These are phyloP conservation scores for Euproctis similis DNA, from an alignment of 2,888 invertebrate species.

Conservation along the genomic window DNA sequence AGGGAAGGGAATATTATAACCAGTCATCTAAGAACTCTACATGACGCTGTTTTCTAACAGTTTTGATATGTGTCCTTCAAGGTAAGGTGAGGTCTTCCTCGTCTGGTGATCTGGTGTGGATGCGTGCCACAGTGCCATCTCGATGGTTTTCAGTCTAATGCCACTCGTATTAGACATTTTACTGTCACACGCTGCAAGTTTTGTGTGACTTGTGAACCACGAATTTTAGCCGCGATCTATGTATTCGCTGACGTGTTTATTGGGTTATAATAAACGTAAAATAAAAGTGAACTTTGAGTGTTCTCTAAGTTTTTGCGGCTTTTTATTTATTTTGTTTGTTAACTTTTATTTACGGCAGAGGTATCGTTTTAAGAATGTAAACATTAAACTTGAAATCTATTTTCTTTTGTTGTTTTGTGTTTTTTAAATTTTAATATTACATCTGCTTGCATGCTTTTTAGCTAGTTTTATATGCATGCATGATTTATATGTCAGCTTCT, in stretches of 20 bases:
- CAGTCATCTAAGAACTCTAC: constrained; percentile 35
- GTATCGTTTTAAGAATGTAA: constrained; percentile 23
- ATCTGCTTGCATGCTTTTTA: too few species aligned
- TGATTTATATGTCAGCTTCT: too few species aligned
- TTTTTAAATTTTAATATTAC: too few species aligned
- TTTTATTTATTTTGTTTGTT: constrained; percentile 29
- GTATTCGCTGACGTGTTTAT: constrained; percentile 65
- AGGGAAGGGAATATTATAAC: constrained; percentile 24
- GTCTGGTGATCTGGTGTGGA: constrained; percentile 31
- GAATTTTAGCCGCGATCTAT: constrained; percentile 60
- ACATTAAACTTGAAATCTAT: constrained; percentile 3
- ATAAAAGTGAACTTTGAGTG: constrained; percentile 61
- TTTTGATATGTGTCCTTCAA: constrained; percentile 4
- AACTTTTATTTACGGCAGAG: constrained; percentile 30
- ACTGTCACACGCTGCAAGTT: constrained; percentile 64
- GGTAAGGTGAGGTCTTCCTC: constrained; percentile 28
- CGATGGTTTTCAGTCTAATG: constrained; percentile 54
- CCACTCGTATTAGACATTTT: constrained; percentile 71
- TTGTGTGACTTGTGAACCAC: constrained; percentile 53
- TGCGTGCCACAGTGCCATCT: constrained; percentile 65
- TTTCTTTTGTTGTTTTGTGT: constrained; percentile 1
- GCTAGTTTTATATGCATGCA: too few species aligned
- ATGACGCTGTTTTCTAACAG: constrained; percentile 12
- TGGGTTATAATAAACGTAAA: constrained; percentile 55
- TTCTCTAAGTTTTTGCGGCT: constrained; percentile 52